Base-by-base conservation (phyloP, 2,113 vertebrate species). In the Pteruthius melanotis region DNA sequence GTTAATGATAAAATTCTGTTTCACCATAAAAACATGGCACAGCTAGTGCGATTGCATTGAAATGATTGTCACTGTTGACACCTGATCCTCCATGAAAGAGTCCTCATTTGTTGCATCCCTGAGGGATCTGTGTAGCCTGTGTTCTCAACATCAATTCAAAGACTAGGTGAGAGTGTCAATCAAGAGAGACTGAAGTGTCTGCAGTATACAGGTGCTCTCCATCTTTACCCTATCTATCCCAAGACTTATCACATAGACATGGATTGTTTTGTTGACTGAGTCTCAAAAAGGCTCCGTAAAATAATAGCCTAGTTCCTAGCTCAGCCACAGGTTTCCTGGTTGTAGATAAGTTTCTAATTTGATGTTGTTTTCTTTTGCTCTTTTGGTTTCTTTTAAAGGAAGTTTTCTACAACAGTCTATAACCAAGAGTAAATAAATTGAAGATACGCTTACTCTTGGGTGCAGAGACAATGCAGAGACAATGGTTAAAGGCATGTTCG, bases 1-100 rank as follows among this genome's bases (percentile, higher is more conserved):
- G 93, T 95, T 83, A 94, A 82, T 87, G 93, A 87, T 91, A 95
- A 96, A 95, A 95, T 93, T 93, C 83, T 95, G 94, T 94, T 96
- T 97, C 79, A 92, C 80, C 72, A 68, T 89, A 91, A 96, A 94
- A 96, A 94, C 93, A 89, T 81, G 60, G 77, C 90, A 81, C 80
- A 89, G 94, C 93, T 87, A 90, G 64, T 87, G 86, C 35, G 0
- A 93, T 92, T 93, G 93, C 93, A 89, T 65, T 87, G 93, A 93
- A 97, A 96, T 95, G 69, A 87, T 96, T 95, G 96, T 89, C 90
- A 79, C 95, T 96, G 53, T 95, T 97, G 95, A 95, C 95, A 97
- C 86, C 95, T 97, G 93, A 93, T 97, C 93, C 91, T 96, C 93
- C 56, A 37, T 91, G 92, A 78, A 84, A 72, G 63, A 85, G 74